Conservation (phyloP, 2,797 vertebrate genomes). For the Jordanella pulchra region DNA sequence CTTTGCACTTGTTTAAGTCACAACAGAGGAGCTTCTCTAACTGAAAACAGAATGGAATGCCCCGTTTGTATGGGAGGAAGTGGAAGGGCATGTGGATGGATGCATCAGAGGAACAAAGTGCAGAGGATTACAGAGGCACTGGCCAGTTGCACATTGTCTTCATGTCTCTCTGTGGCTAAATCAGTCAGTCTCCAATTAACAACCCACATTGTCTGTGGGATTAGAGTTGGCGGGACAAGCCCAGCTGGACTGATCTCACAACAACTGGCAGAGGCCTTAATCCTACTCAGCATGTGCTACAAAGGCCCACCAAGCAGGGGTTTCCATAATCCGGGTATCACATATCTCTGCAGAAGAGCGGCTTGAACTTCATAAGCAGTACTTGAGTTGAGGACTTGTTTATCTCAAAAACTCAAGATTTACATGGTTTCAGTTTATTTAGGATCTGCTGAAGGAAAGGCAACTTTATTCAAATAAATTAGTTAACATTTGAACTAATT, state of each 20-base stretch:
- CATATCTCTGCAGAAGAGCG: slow-evolving; percentile 47
- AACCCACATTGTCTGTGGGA: slow-evolving; percentile 63
- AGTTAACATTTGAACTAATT: background rate
- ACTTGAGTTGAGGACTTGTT: slow-evolving; percentile 46
- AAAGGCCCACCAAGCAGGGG: slow-evolving; percentile 40
- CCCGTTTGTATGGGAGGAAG: slow-evolving; percentile 7
- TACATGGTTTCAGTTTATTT: slow-evolving; percentile 19
- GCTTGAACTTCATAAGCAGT: slow-evolving; percentile 48
- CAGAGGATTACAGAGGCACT: slow-evolving; percentile 58
- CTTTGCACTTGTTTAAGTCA: slow-evolving; percentile 24
- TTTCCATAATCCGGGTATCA: slow-evolving; percentile 74
- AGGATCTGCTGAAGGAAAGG: background rate
- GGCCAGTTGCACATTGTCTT: slow-evolving; percentile 63
- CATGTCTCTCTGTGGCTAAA: slow-evolving; percentile 48
- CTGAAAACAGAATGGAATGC: slow-evolving; percentile 24
- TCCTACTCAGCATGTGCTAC: slow-evolving; percentile 62
- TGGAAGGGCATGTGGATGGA: slow-evolving; percentile 25
- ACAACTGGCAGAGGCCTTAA: slow-evolving; percentile 68
- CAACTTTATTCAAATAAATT: background rate
- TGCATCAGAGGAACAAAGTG: slow-evolving; percentile 57
- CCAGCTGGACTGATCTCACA: slow-evolving; percentile 50
- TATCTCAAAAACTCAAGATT: slow-evolving; percentile 28
- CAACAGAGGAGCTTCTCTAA: slow-evolving; percentile 14
- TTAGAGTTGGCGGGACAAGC: slow-evolving; percentile 53
- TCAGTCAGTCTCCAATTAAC: slow-evolving; percentile 74